These are phyloP conservation scores for Alfaro cultratus DNA, from an alignment of 2,797 vertebrate species.

Conservation along the genomic window DNA sequence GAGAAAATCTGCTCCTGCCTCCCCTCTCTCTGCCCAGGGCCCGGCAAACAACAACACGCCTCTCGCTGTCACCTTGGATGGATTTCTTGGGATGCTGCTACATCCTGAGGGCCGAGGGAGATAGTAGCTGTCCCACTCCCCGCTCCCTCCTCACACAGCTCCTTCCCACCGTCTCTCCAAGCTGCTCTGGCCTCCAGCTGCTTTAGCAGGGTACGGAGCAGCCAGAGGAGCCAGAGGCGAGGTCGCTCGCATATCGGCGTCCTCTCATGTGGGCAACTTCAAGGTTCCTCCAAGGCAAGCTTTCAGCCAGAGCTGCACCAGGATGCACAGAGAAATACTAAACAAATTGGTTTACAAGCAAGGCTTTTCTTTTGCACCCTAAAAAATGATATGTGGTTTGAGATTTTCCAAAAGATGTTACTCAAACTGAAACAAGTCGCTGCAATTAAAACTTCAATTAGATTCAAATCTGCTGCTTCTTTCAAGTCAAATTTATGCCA, in stretches of 20 bases:
- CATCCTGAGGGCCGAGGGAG: slow-evolving; percentile 39
- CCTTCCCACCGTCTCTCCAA: slow-evolving; percentile 53
- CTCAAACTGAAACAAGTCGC: background rate
- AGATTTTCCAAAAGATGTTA: background rate
- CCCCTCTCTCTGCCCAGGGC: slow-evolving; percentile 34
- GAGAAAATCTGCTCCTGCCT: slow-evolving; percentile 34
- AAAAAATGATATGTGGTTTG: background rate
- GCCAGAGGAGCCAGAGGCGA: slow-evolving; percentile 54
- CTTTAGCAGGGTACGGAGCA: slow-evolving; percentile 23
- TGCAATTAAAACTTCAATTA: background rate
- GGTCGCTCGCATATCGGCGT: slow-evolving; percentile 54
- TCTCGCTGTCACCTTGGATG: slow-evolving; percentile 66
- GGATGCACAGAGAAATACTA: background rate
- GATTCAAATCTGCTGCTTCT: background rate
- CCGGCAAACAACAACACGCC: slow-evolving; percentile 44
- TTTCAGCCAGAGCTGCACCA: slow-evolving; percentile 27
- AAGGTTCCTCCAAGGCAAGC: slow-evolving; percentile 57
- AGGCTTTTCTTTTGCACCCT: background rate
- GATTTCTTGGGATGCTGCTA: slow-evolving; percentile 46
- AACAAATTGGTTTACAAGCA: slow-evolving; percentile 10
- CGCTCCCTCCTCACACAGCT: slow-evolving; percentile 23
- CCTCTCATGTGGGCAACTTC: slow-evolving; percentile 55
- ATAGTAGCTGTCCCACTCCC: slow-evolving; percentile 15
- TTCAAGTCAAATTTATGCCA: background rate
- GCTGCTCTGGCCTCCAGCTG: slow-evolving; percentile 53